A percentile compares a stretch with the other conserved stretches of the same genome.
These are phyloP conservation scores for Batillaria attramentaria DNA, from an alignment of 1,140 invertebrate species.

Conservation along the genomic window DNA sequence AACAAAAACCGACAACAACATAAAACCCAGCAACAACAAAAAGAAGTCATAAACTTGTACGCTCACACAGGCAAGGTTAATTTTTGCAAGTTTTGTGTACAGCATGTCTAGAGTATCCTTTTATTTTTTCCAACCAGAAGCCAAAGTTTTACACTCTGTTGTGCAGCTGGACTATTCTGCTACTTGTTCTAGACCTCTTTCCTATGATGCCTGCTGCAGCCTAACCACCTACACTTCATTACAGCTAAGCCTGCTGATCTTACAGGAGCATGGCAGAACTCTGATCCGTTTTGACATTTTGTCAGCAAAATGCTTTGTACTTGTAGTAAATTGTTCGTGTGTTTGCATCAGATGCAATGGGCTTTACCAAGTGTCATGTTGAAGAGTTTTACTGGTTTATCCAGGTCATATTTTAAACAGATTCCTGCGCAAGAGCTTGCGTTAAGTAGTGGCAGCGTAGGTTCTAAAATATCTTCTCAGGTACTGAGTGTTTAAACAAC, in stretches of 20 bases:
- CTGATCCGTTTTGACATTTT: not conserved
- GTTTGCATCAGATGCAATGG: not conserved
- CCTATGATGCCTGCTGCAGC: not conserved
- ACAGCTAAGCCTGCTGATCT: not conserved
- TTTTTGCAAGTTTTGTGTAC: not conserved
- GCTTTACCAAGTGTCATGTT: not conserved
- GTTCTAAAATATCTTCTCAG: not conserved
- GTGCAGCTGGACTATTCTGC: not conserved
- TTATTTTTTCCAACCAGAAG: not conserved
- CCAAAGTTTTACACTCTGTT: not conserved
- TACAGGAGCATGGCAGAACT: conserved; percentile 21
- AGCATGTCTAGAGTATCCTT: not conserved
- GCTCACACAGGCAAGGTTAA: not conserved
- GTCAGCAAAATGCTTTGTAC: not conserved
- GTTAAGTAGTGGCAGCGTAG: not conserved
- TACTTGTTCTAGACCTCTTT: not conserved
- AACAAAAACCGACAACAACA: not conserved
- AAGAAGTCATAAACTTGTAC: not conserved
- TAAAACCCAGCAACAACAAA: not conserved
- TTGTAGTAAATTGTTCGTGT: not conserved
- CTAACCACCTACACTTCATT: not conserved
- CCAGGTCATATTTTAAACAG: not conserved
- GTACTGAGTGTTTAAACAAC: no score
- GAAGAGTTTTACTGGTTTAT: not conserved
- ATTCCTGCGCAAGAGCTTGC: not conserved